Base-by-base conservation (phyloP, 1,140 invertebrate species). In the Neotoxoptera formosana region DNA sequence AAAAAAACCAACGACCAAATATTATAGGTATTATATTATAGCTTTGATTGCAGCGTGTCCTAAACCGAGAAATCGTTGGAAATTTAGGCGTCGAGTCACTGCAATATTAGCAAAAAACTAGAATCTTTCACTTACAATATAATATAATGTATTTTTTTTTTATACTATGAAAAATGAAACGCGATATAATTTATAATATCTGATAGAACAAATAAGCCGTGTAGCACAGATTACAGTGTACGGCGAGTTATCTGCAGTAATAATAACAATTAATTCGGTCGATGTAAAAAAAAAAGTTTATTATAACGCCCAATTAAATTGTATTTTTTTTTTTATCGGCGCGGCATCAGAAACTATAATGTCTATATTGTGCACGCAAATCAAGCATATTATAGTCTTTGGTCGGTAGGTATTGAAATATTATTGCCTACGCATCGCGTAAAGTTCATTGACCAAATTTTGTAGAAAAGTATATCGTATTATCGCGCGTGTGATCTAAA, bases 371-470 rank as follows among this genome's bases (percentile, higher is more conserved):
- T 34, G 21, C 7, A 25, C 23, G 21, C 9, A 45, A 84, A 84
- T 45, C 81, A 25, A 41, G 81, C 23, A 11, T 51, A n/a, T n/a
- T n/a, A n/a, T n/a, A 34, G 30, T 86, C 41, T 86, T 86, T 45
- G 36, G 21, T 25, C 30, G 36, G 21, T 25, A 47, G 47, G 48
- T 89, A 87, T 87, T 87, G 45, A 87, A 86, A 87, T n/a, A n/a
- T n/a, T n/a, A n/a, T 47, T 87, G 45, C 45, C 8, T 53, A n/a
- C 34, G 20, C 34, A 14, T 36, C 20, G 36, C 20, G 36, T 89
- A 53, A 89, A 47, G 87, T 89, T 89, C 87, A 89, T 89, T 53
- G 87, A 89, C 87, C 87, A 89, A 89, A 53, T 53, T 25, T 48
- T 53, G 48, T 53, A 36, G 48, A 89, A 25, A 36, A 84, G 41